Evolutionary conservation across 2,797 vertebrate species (phyloP).

Genomic region (Schizothorax lantsangensis): DNA sequence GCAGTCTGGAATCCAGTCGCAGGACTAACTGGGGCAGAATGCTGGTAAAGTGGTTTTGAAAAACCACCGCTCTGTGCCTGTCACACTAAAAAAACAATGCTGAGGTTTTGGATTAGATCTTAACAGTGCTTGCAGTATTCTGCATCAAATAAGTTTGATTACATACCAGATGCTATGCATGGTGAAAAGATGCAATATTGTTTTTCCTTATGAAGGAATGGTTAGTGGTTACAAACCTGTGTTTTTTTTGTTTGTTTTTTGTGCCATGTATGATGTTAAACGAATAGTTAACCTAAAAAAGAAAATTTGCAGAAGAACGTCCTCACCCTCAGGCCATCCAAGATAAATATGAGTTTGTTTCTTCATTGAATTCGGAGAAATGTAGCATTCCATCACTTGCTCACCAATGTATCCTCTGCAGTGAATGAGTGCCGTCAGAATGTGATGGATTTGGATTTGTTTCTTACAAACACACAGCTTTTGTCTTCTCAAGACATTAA

Average conservation of each 20-base stretch:
- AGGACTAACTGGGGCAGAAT: slow-evolving; percentile 55
- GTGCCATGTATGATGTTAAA: too few species aligned
- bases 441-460: not conserved
- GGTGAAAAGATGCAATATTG: slow-evolving; percentile 28
- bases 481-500: not conserved
- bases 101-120: slow-evolving; percentile 46
- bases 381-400: not conserved
- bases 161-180: slow-evolving; percentile 29
- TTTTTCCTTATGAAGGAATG: not conserved
- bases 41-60: slow-evolving; percentile 58
- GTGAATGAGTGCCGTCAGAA: not conserved
- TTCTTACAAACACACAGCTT: not conserved
- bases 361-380: not conserved
- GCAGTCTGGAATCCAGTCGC: slow-evolving; percentile 72
- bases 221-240: not conserved
- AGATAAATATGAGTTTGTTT: not conserved
- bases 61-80: slow-evolving; percentile 27
- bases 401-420: not conserved
- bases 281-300: too few species aligned
- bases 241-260: too few species aligned
- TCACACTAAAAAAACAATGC: slow-evolving; percentile 31
- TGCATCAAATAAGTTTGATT: not conserved
- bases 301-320: too few species aligned
- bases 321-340: too few species aligned
- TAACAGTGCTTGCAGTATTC: slow-evolving; percentile 30